phyloP scores from a whole-genome alignment of 2,888 invertebrate species.

The Coenonympha arcania region DNA sequence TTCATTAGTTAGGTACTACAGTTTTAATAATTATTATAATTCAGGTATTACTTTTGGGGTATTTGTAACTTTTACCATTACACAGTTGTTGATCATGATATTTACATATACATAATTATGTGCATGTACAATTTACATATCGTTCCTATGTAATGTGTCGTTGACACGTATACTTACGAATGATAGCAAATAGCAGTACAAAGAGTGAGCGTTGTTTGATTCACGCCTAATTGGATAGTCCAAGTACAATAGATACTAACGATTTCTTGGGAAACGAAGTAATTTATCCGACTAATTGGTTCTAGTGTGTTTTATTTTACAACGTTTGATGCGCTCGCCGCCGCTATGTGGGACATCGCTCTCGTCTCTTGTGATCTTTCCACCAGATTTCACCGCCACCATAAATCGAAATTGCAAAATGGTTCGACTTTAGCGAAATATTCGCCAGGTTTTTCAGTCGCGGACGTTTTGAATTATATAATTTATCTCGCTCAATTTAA shows the following conservation, averaged over 20 bases:
- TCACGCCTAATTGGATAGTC: not conserved
- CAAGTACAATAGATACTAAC: not conserved
- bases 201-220: not conserved
- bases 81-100: not conserved
- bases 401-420: slow-evolving; percentile 20
- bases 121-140: not conserved
- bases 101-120: too few species aligned
- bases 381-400: slow-evolving; percentile 11
- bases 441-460: slow-evolving; percentile 5
- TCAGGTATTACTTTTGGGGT: not conserved
- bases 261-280: slow-evolving; percentile 6
- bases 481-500: slow-evolving; percentile 6
- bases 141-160: not conserved
- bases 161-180: not conserved
- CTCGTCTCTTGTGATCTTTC: slow-evolving; percentile 22
- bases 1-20: slow-evolving; percentile 9
- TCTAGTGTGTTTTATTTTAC: slow-evolving; percentile 21
- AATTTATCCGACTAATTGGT: slow-evolving; percentile 11
- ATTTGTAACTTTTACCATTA: slow-evolving; percentile 3
- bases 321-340: slow-evolving; percentile 10
- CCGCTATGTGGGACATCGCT: slow-evolving; percentile 21
- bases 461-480: slow-evolving; percentile 9
- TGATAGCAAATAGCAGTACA: not conserved
- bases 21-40: slow-evolving; percentile 1
- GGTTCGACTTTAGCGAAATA: slow-evolving; percentile 4